A percentile compares a stretch with the other conserved stretches of the same genome.
Evolutionary conservation across 2,888 invertebrate genomes (phyloP).

Genomic region (Meteorus cinctellus): DNA sequence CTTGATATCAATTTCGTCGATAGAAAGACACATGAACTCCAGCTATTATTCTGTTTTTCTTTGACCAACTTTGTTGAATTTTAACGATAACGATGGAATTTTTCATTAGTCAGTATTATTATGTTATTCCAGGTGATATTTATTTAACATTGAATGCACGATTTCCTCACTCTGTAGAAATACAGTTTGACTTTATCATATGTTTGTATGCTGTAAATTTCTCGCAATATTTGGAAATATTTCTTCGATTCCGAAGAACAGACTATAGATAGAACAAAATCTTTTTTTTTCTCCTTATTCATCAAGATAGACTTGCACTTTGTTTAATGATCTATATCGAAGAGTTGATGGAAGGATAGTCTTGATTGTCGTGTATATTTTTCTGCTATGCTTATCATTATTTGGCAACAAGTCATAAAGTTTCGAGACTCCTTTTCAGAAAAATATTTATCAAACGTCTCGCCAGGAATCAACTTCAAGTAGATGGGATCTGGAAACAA

Average conservation of each 20-base stretch:
- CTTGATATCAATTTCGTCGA: not conserved
- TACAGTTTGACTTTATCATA: constrained; percentile 1
- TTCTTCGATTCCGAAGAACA: not conserved
- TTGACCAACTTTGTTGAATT: not conserved
- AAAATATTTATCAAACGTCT: not conserved
- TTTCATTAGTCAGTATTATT: not conserved
- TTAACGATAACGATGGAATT: not conserved
- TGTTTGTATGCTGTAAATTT: not conserved
- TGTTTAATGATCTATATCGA: not conserved
- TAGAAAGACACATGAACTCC: not conserved
- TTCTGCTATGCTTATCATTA: not conserved
- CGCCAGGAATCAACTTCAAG: not conserved
- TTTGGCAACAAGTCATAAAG: not conserved
- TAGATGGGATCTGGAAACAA: not conserved
- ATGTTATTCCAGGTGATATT: constrained; percentile 40
- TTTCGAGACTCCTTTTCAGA: not conserved
- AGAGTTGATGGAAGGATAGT: not conserved
- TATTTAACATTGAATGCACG: constrained; percentile 22
- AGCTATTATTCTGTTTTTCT: not conserved
- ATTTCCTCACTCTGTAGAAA: constrained; percentile 28
- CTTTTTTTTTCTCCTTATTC: not conserved
- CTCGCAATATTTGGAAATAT: not conserved
- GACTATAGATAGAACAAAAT: not conserved
- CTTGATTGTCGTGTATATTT: not conserved
- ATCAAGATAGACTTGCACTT: not conserved